Conservation (phyloP, 2,797 vertebrate genomes). For the Phrynocephalus vlangalii region DNA sequence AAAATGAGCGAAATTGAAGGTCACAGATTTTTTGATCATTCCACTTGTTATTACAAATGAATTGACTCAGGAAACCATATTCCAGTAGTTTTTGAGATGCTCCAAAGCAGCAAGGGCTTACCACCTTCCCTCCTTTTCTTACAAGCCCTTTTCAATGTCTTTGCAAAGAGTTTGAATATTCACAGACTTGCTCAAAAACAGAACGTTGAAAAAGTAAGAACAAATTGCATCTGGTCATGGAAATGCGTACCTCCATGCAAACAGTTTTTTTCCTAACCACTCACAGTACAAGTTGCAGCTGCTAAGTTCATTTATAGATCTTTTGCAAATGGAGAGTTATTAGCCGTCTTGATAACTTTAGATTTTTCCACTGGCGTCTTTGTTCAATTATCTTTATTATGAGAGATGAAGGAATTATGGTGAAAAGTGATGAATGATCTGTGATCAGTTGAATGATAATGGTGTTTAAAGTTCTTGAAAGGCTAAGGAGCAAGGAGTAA, state of each 20-base stretch:
- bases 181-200: constrained; percentile 56
- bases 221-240: constrained; percentile 18
- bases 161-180: background rate
- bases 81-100: too few species aligned
- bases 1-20: too few species aligned
- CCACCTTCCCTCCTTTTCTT: background rate
- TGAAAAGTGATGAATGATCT: constrained; percentile 69
- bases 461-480: constrained; percentile 72
- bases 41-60: too few species aligned
- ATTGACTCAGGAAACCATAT: too few species aligned
- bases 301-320: constrained; percentile 46
- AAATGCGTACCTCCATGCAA: constrained; percentile 49
- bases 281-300: constrained; percentile 52
- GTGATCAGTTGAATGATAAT: constrained; percentile 68
- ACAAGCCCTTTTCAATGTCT: background rate
- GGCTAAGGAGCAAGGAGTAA: constrained; percentile 55
- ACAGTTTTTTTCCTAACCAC: constrained; percentile 19
- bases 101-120: too few species aligned
- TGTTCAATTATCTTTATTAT: constrained; percentile 55
- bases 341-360: constrained; percentile 53
- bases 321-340: constrained; percentile 52
- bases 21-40: too few species aligned
- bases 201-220: constrained; percentile 38
- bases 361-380: constrained; percentile 56
- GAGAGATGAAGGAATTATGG: constrained; percentile 50